Base-by-base conservation (phyloP, 92 coral and sea anemone species). In the Muricea muricata region DNA sequence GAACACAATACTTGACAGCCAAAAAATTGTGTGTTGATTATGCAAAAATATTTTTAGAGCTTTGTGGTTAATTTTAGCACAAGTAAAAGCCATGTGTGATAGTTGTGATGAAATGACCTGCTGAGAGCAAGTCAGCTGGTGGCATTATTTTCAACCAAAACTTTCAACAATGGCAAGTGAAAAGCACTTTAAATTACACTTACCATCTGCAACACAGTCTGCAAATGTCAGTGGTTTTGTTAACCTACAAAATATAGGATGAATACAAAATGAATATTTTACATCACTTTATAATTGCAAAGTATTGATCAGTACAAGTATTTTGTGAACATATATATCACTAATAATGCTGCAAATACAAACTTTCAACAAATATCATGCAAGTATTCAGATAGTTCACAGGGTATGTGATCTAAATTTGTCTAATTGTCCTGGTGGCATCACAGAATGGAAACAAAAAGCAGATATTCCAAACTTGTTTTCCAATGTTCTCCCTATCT, bases 141-240 rank as follows among this genome's bases (percentile, higher is more conserved):
- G 15, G 47, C 23, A 32, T 46, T 3, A 46, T 75, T 75, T 47
- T 26, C 3, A 48, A 20, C 48, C 7, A 73, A 73, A 73, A 73
- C 60, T 73, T 26, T 13, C 46, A 77, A 47, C 66, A 28, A 45
- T 81, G 40, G 32, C 18, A 18, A 68, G 20, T 74, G 57, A 45
- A 69, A 82, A 78, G 45, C 34, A 52, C 18, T 79, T 14, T 23
- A 33, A 25, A 28, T 61, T 21, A 31, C 15, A 88, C 97, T 87
- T 85, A 95, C 98, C 98, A 93, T 95, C 88, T 37, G 96, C 98
- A 18, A 95, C 97, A 86, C 98, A 95, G 78, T 95, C 98, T 45
- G 98, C 97, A 84, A 95, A 95, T 29, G 96, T 89, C 86, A 88
- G 85, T 46, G 98, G 98, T 73, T 95, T 95, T 50, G 94, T 88